Evolutionary conservation across 1,140 invertebrate genomes (phyloP), one percentile per base, ranked within the genome.

Genomic region (Rhagoletis pomonella): DNA sequence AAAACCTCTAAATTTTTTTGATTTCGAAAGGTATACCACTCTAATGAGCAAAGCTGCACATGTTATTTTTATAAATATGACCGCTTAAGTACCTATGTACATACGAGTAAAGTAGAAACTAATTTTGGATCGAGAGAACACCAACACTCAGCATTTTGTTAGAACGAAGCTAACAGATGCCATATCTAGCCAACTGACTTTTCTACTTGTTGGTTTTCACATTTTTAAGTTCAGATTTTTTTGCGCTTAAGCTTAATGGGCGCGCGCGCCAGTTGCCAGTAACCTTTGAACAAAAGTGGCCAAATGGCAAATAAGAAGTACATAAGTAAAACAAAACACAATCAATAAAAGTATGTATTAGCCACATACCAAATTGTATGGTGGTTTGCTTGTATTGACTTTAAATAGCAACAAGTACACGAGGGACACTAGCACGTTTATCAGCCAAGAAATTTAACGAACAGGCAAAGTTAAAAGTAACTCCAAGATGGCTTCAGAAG

Each of bases 221-320:
- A 47, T 55, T 50, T 55, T 81, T 73, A 73, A 73, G 73, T 81
- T 81, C 19, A 42, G 44, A 19, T 17, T 81, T 81, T 81, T 73
- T 44, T 9, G 42, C 60, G 73, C 47, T 81, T 58, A 81, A 29
- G 73, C 19, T 81, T 81, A 81, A 55, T 81, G 29, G 1, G 17
- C 9, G 29, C 29, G 47, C 73, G 44, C 73, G 73, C 73, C 47
- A 81, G 73, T 81, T 81, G 73, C 73, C 73, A 81, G 73, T 81
- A 81, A 81, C 73, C 73, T 55, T 42, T 81, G 47, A 81, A 81
- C 73, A 81, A 81, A 55, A 81, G 47, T 55, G 19, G 42, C 73
- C 73, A 29, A 81, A 19, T 81, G 44, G 47, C 44, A 81, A 62
- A n/a, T 14, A 62, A 62, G n/a, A 62, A 81, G 19, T 17, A 55